Conservation (phyloP, 2,797 vertebrate genomes). For the Rhabdophis nuchalis region DNA sequence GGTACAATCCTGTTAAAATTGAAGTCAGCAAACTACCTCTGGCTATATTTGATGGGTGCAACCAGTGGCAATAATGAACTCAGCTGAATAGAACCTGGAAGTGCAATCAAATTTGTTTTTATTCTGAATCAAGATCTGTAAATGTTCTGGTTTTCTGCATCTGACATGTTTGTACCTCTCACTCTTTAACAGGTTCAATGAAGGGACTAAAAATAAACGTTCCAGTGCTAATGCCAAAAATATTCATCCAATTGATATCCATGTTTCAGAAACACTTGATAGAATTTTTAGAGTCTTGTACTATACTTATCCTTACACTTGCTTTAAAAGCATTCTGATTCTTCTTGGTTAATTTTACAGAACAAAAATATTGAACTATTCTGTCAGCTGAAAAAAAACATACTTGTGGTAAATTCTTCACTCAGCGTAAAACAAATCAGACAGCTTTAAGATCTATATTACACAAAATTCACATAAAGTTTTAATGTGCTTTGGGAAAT, state of each 20-base stretch:
- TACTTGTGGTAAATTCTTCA: neutral
- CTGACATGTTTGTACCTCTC: neutral
- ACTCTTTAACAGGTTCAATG: conserved; percentile 39
- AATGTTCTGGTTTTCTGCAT: neutral
- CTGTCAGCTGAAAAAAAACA: neutral
- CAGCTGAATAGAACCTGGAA: neutral
- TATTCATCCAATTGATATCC: conserved; percentile 1
- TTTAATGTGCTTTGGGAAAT: neutral
- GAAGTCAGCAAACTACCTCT: neutral
- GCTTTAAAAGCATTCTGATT: neutral
- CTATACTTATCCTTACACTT: neutral
- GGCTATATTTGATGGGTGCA: neutral
- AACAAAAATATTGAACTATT: neutral
- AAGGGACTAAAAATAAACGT: conserved; percentile 32
- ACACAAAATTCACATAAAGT: neutral
- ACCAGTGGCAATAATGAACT: neutral
- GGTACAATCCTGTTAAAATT: neutral
- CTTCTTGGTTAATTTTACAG: neutral
- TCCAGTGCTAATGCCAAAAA: neutral
- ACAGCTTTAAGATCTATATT: neutral
- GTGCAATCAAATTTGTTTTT: neutral
- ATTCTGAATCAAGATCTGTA: neutral
- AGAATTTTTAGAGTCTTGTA: neutral
- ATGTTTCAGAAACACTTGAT: conserved; percentile 17
- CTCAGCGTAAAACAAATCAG: neutral